Evolutionary conservation across 23 tunicate genomes (phyloP), one percentile per base, ranked within the genome.

Genomic region (Pegea sp.): DNA sequence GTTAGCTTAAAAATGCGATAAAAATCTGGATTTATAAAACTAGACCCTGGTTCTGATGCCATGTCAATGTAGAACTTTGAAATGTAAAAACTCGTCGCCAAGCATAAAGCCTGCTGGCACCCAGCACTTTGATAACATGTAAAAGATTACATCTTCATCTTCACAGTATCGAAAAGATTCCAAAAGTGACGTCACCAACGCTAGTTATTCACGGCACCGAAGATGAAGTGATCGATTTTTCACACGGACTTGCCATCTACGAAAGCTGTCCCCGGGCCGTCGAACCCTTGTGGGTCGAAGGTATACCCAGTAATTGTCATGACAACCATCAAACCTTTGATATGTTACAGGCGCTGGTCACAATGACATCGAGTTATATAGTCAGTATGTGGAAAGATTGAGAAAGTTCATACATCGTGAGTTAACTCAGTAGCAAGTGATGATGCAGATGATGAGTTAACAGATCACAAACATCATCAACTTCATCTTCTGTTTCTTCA

Each of bases 131-230:
- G 16, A 38, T 8, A 8, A 16, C 46, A 38, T 8, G 46, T 38
- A 38, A 38, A 38, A 8, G 16, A 38, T 38, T 16, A 8, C 11
- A 38, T 38, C 46, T 38, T 19, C 21, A 23, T 31, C 0, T 7
- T 16, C 63, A 7, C 27, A 89, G 98, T 48, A 71, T 89, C 44
- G 90, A 89, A 28, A 89, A 89, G 56, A 68, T 89, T 51, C 54
- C 90, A 28, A 76, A 71, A 57, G 98, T 89, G 22, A 78, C 71
- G 19, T 70, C 90, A 26, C 98, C 81, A 28, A 76, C 69, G 1
- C 54, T 89, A 26, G 90, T 89, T 18, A 89, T 89, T 16, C 98
- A 89, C 62, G 98, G 98, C 19, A 89, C 98, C 7, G 98, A 89
- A 63, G 98, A 89, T 51, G 98, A 89, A 51, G 98, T 89, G 22